These are phyloP conservation scores for Hoplodrina blanda DNA, from an alignment of 2,888 invertebrate species.

Conservation along the genomic window DNA sequence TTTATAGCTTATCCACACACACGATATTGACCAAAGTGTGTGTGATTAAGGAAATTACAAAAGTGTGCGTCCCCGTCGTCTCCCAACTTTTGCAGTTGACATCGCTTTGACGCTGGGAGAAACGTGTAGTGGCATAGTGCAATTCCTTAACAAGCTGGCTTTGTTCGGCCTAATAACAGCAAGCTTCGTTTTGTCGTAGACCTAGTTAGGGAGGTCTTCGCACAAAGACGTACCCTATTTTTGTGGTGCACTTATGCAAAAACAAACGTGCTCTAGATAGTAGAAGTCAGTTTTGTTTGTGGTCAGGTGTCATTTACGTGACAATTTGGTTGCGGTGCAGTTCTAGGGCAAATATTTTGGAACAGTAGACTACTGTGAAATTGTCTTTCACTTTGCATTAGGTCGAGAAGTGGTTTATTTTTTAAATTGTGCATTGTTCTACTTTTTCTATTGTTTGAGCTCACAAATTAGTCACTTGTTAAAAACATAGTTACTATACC, in stretches of 20 bases:
- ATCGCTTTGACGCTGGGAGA: conserved; percentile 18
- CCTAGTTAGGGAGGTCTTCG: conserved; percentile 69
- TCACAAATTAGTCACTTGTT: background rate
- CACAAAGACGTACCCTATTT: conserved; percentile 67
- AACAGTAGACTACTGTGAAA: conserved; percentile 45
- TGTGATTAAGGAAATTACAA: conserved; percentile 8
- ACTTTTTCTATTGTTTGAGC: conserved; percentile 4
- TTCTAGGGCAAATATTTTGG: conserved; percentile 53
- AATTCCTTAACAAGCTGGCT: conserved; percentile 67
- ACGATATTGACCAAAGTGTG: background rate
- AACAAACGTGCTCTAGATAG: conserved; percentile 73
- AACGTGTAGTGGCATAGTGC: conserved; percentile 47
- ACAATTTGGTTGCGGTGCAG: conserved; percentile 45
- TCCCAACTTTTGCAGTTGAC: conserved; percentile 26
- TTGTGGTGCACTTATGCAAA: conserved; percentile 73
- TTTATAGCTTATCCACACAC: background rate
- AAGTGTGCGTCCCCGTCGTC: conserved; percentile 3
- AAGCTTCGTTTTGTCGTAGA: conserved; percentile 66
- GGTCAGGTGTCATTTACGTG: conserved; percentile 61
- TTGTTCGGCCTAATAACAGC: conserved; percentile 74
- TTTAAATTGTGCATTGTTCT: conserved; percentile 3
- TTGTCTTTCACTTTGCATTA: conserved; percentile 49
- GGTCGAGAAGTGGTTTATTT: conserved; percentile 20
- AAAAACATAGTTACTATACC: background rate
- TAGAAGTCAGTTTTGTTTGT: conserved; percentile 51